Evolutionary conservation across 1,140 invertebrate genomes (phyloP), one percentile per base, ranked within the genome.

Genomic region (Meloidogyne hapla): DNA sequence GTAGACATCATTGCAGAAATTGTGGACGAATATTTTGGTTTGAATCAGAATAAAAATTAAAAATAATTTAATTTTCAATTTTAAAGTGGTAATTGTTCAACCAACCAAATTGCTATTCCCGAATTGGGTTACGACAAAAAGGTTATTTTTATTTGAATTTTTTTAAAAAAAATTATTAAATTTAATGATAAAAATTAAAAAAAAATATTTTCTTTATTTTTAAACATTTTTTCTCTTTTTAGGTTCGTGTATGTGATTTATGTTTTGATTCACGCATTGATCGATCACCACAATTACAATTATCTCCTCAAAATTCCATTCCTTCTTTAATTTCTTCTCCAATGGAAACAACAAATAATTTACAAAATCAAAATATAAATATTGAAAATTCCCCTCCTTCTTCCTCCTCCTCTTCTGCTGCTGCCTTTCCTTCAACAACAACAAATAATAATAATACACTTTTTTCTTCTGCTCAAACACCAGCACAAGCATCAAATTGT

Each of bases 1-100:
- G 96, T 12, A 90, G 95, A 28, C 96, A 99, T 79, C 82, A 83
- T 66, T 83, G 82, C 72, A 73, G 82, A 18, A 85, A 83, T 67
- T 83, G 82, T 71, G 82, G 82, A 61, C 70, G 82, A 40, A 80
- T 83, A 73, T 73, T 73, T 73, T 73, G 71, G 71, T 73, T 62
- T 3, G 8, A 25, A 63, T 72, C 9, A 6, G 33, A 6, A 6
- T 6, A 4, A 6, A 33, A 1, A 6, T 33, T 33, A 33, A 6
- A 33, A 33, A n/a, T n/a, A n/a, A 4, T 33, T 33, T 63, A 23
- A 21, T 73, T 70, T 70, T 25, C 33, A 25, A 21, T 21, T 28
- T n/a, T 87, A 87, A 45, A 87, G 85, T 64, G 63, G 75, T 63
- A 77, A 77, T 28, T 87, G 85, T 56, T 88, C 87, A 15, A 63